Evolutionary conservation across 1,140 invertebrate genomes (phyloP).

Genomic region (Stegodyphus dumicola): DNA sequence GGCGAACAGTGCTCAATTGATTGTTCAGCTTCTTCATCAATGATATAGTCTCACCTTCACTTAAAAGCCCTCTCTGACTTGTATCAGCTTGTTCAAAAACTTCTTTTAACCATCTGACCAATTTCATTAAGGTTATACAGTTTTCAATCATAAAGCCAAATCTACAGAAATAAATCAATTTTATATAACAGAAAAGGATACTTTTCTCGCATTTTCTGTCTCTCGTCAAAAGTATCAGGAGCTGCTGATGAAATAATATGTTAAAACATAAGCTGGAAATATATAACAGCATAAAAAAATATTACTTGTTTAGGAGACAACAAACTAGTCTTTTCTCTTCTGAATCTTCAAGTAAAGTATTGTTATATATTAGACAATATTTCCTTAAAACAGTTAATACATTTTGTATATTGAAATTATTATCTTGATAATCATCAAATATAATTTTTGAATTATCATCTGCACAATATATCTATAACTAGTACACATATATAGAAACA

Average conservation of each 20-base stretch:
- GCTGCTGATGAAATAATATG: slow-evolving; percentile 5
- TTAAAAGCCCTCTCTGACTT: slow-evolving; percentile 70
- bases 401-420: too few species aligned
- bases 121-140: slow-evolving; percentile 1
- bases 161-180: not conserved
- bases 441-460: too few species aligned
- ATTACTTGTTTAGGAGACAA: not conserved
- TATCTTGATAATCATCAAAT: too few species aligned
- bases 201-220: slow-evolving; percentile 70
- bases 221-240: slow-evolving; percentile 68
- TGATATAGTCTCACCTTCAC: slow-evolving; percentile 71
- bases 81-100: slow-evolving; percentile 72
- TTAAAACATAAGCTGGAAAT: not conserved
- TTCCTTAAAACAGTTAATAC: too few species aligned
- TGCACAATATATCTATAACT: too few species aligned
- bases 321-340: not conserved
- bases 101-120: slow-evolving; percentile 71
- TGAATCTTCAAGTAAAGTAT: not conserved
- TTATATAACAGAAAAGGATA: slow-evolving; percentile 61
- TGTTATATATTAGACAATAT: not conserved
- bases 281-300: not conserved
- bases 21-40: slow-evolving; percentile 72
- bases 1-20: slow-evolving; percentile 69
- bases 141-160: not conserved
- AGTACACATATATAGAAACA: too few species aligned